Percentiles rank a stretch among this genome's conserved stretches.
Evolutionary conservation across 2,888 invertebrate genomes (phyloP).

Genomic region (Mesorhabditis spiculigera): DNA sequence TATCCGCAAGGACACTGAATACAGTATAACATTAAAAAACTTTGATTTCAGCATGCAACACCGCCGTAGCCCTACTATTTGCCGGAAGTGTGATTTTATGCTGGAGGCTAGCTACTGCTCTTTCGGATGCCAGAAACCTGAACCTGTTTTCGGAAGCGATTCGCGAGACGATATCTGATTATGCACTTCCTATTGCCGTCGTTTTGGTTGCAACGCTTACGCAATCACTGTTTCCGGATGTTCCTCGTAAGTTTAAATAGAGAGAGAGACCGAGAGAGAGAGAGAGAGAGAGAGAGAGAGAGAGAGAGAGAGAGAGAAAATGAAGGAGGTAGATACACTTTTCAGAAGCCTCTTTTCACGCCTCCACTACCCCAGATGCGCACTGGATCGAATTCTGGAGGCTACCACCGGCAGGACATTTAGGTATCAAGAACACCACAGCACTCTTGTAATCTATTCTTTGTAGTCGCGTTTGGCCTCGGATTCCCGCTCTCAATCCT

Average conservation of each 20-base stretch:
- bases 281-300: too few relatives aligned
- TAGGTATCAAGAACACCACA: neutral
- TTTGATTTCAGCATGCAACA: neutral
- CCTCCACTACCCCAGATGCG: constrained; percentile 1
- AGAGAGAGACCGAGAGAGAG: too few relatives aligned
- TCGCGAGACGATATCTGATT: constrained; percentile 15
- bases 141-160: neutral
- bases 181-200: constrained; percentile 14
- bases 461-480: constrained; percentile 62
- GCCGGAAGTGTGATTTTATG: neutral
- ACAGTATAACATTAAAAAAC: neutral
- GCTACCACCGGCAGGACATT: constrained; percentile 55
- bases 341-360: neutral
- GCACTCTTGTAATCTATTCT: neutral
- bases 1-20: neutral
- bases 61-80: neutral
- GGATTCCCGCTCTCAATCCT: constrained; percentile 65
- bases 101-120: neutral
- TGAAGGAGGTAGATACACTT: neutral
- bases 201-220: neutral
- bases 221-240: constrained; percentile 9
- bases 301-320: too few relatives aligned
- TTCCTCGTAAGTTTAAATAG: constrained; percentile 7
- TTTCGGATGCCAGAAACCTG: neutral
- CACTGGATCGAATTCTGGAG: constrained; percentile 58